phyloP scores from a whole-genome alignment of 2,113 vertebrate species.

The Oncorhynchus masou region DNA sequence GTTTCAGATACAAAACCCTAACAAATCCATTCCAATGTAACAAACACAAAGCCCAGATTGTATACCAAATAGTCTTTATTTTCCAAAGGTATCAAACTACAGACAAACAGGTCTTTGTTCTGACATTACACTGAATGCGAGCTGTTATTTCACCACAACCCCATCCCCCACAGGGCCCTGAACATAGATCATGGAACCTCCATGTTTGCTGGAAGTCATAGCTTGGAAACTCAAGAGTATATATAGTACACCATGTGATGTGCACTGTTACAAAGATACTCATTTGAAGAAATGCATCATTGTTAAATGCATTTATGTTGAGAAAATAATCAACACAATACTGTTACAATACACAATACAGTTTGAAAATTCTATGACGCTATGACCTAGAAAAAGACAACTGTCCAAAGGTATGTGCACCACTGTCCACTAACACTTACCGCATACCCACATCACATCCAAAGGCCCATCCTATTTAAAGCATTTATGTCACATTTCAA shows the following conservation, averaged over 20 bases:
- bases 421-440: slow-evolving; percentile 24
- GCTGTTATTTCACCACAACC: neutral
- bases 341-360: neutral
- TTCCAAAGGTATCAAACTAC: slow-evolving; percentile 7
- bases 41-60: neutral
- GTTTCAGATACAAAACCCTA: neutral
- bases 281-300: neutral
- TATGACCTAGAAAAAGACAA: neutral
- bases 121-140: neutral
- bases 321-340: neutral
- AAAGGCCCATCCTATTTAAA: slow-evolving; percentile 20
- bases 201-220: neutral
- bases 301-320: neutral
- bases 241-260: neutral
- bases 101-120: neutral
- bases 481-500: neutral
- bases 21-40: neutral
- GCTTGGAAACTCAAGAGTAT: neutral
- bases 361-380: too few relatives aligned
- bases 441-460: slow-evolving; percentile 30
- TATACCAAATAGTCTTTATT: slow-evolving; percentile 9
- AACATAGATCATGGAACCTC: neutral
- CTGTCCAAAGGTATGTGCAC: neutral
- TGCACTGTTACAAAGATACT: neutral
- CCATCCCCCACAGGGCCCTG: neutral